phyloP scores from a whole-genome alignment of 2,113 vertebrate species.

The Polypterus bichir region DNA sequence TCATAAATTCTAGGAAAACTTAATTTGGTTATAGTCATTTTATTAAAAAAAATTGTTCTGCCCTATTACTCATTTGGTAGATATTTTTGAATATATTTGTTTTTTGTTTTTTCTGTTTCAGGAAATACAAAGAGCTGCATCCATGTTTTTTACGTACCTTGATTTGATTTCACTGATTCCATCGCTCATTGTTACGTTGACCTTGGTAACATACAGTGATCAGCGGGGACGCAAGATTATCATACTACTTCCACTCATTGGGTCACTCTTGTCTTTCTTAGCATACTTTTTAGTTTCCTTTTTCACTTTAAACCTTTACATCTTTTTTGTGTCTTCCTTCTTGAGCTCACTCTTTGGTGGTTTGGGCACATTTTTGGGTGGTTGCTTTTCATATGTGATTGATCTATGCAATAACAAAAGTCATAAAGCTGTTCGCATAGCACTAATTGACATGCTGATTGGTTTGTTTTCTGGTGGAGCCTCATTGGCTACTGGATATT shows the following conservation, averaged over 20 bases:
- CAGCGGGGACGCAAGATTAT: slow-evolving; percentile 69
- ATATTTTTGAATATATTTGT: background rate
- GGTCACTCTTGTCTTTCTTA: slow-evolving; percentile 46
- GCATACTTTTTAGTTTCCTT: slow-evolving; percentile 54
- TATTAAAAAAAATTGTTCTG: too few relatives aligned
- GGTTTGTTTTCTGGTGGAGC: slow-evolving; percentile 70
- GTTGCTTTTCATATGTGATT: slow-evolving; percentile 76
- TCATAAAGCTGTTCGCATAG: slow-evolving; percentile 76
- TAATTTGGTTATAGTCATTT: too few relatives aligned
- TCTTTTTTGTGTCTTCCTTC: slow-evolving; percentile 58
- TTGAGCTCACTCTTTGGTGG: slow-evolving; percentile 69
- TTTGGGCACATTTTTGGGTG: slow-evolving; percentile 68
- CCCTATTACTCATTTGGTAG: too few relatives aligned
- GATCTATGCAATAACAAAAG: slow-evolving; percentile 60
- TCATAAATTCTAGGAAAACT: too few relatives aligned
- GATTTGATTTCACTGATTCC: slow-evolving; percentile 65
- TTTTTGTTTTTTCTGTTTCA: slow-evolving; percentile 30
- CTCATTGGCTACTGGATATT: slow-evolving; percentile 72
- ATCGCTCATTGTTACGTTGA: slow-evolving; percentile 68
- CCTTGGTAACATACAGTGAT: slow-evolving; percentile 78
- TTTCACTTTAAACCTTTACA: slow-evolving; percentile 60
- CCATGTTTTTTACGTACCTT: slow-evolving; percentile 66
- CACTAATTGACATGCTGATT: slow-evolving; percentile 72
- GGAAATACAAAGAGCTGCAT: slow-evolving; percentile 75
- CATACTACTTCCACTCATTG: slow-evolving; percentile 63